Percentiles rank a stretch among this genome's conserved stretches.
These are phyloP conservation scores for Ligdia adustata DNA, from an alignment of 2,888 invertebrate species.

Conservation along the genomic window DNA sequence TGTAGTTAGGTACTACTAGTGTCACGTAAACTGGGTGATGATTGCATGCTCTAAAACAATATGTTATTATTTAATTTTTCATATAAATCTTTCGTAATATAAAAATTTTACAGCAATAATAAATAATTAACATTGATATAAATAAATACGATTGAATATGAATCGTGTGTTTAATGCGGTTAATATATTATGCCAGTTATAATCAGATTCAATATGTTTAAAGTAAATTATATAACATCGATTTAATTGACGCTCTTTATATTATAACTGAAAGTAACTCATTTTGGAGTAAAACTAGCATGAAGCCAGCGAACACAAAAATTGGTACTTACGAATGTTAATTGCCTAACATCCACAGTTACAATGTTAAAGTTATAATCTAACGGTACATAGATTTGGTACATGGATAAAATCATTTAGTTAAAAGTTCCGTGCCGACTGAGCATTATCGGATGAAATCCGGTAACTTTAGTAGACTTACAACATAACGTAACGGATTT, in stretches of 20 bases:
- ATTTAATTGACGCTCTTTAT: slow-evolving; percentile 18
- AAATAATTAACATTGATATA: too few relatives aligned
- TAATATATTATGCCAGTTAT: too few relatives aligned
- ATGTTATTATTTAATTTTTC: too few relatives aligned
- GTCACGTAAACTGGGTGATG: too few relatives aligned
- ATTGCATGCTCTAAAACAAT: too few relatives aligned
- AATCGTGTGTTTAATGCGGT: too few relatives aligned
- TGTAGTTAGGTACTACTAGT: too few relatives aligned
- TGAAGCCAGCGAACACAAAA: slow-evolving; percentile 35
- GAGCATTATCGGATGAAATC: slow-evolving; percentile 47
- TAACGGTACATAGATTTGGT: slow-evolving; percentile 53
- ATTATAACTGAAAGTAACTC: slow-evolving; percentile 28
- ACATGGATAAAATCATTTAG: slow-evolving; percentile 45
- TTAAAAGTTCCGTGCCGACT: slow-evolving; percentile 47
- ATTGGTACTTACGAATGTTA: slow-evolving; percentile 27
- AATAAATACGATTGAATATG: too few relatives aligned
- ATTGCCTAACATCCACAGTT: slow-evolving; percentile 30
- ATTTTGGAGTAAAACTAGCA: slow-evolving; percentile 33
- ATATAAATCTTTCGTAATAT: too few relatives aligned
- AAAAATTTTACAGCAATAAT: too few relatives aligned
- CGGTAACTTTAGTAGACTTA: slow-evolving; percentile 44
- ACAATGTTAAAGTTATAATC: slow-evolving; percentile 32
- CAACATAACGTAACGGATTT: slow-evolving; percentile 50
- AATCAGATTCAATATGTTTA: too few relatives aligned
- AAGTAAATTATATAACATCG: slow-evolving; percentile 15